Evolutionary conservation across 2,797 vertebrate genomes (phyloP), one percentile per base, ranked within the genome.

Genomic region (Aplochiton taeniatus): DNA sequence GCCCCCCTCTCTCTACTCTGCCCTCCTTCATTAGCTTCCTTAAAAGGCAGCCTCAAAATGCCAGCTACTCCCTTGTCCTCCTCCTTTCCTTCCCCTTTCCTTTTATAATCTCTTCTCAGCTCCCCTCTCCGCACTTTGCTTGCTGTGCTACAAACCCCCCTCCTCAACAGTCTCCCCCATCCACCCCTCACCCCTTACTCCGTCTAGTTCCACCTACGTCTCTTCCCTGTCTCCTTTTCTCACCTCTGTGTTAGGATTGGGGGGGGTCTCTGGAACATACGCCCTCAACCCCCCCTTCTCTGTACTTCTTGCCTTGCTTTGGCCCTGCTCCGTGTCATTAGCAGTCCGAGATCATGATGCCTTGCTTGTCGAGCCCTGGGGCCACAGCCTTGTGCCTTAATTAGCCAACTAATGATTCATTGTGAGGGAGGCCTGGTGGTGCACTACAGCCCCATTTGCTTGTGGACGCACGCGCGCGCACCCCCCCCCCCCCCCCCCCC

Each of bases 401-500:
- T 92, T 90, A 92, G 78, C 88, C 78, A 82, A 80, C 88, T 91
- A 92, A 92, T 92, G 90, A 91, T 82, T 88, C 78, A 86, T 74
- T 82, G 83, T 82, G 80, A 88, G 81, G 88, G 83, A 78, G 79
- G 63, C 66, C 69, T 72, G 64, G 74, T 82, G 84, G 69, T 84
- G 74, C 70, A 70, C 47, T 63, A 31, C 31, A 31, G 31, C 31
- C 31, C 31, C 31, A 31, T 31, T 31, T 31, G 6, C 31, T 31
- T 31, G 31, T 31, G 31, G 2, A 75, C 44, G 8, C 58, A 58
- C 74, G 66, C 31, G 31, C 49, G 66, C 71, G 44, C 66, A 81
- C 73, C 6, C 53, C 31, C 51, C n/a, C 72, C 63, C 67, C 77
- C 66, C 78, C 61, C 78, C 69, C 77, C 73, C 66, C 44, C 57